Evolutionary conservation across 2,888 invertebrate species (phyloP), one percentile per base, ranked within the genome.

Genomic region (Monochamus alternatus): DNA sequence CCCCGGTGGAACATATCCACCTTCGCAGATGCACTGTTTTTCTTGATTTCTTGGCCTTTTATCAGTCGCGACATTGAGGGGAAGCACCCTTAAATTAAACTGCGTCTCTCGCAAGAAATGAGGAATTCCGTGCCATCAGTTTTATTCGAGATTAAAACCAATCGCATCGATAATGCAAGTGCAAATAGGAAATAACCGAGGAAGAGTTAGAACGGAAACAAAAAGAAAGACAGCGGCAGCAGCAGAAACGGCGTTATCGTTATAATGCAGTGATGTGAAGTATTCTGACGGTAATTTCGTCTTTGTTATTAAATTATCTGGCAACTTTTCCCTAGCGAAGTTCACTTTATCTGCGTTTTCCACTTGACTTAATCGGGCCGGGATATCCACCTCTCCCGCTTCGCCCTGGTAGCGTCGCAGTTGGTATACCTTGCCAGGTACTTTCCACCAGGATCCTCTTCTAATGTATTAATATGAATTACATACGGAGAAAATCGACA

Each of bases 251-350:
- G 67, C 85, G 86, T 87, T 87, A 88, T 88, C 87, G 86, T 86
- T 85, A 85, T 87, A 86, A 87, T 85, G 85, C 87, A 87, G 87
- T 85, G 86, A 88, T 85, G 87, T 83, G 85, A 85, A 85, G 85
- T 86, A 87, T 87, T 87, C 86, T 83, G 84, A 85, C 85, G 86
- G 87, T 88, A 88, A 88, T 89, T 88, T 88, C 86, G 87, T 86
- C 87, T 88, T 88, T 88, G 88, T 89, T 88, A 89, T 88, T 88
- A 88, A 88, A 89, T 89, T 89, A 88, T 89, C 89, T 88, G 87
- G 87, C 88, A 88, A 88, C 87, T 88, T 88, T 88, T 87, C 88
- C 85, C 85, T 84, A 82, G 86, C 85, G 86, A 85, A 88, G 86
- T 88, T 87, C 87, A 87, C 87, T 88, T 89, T 89, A 89, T 89